Percentiles rank a stretch among this genome's conserved stretches.
Conservation (phyloP, 2,797 vertebrate genomes). For the Echiichthys vipera region DNA sequence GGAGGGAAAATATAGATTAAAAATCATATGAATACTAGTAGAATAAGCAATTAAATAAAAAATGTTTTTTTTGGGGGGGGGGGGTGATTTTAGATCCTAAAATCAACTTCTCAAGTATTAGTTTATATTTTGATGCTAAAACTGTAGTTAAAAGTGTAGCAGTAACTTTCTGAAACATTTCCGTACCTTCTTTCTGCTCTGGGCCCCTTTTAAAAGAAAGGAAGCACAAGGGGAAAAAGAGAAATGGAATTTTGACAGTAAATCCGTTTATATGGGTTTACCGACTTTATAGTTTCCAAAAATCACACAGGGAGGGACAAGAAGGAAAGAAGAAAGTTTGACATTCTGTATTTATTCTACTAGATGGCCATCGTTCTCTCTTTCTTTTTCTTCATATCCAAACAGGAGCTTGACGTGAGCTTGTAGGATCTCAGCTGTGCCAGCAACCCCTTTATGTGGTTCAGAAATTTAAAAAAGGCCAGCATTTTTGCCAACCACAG, state of each 20-base stretch:
- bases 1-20: neutral
- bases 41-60: neutral
- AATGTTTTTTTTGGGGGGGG: no score
- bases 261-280: neutral
- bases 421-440: neutral
- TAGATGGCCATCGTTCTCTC: neutral
- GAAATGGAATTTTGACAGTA: constrained; percentile 24
- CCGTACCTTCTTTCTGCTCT: neutral
- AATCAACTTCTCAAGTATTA: neutral
- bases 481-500: constrained; percentile 17
- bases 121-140: neutral
- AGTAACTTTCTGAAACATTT: neutral
- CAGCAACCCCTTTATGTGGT: constrained; percentile 1
- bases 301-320: neutral
- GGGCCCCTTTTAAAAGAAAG: neutral
- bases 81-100: no score
- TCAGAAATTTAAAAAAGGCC: constrained; percentile 14
- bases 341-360: constrained; percentile 7
- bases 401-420: neutral
- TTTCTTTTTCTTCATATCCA: neutral
- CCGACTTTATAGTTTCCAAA: constrained; percentile 13
- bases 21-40: neutral
- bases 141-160: neutral
- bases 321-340: neutral
- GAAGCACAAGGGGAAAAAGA: neutral